Percentiles rank a stretch among this genome's conserved stretches.
These are phyloP conservation scores for Drosophila algonquin DNA, from an alignment of 2,888 invertebrate species.

Conservation along the genomic window DNA sequence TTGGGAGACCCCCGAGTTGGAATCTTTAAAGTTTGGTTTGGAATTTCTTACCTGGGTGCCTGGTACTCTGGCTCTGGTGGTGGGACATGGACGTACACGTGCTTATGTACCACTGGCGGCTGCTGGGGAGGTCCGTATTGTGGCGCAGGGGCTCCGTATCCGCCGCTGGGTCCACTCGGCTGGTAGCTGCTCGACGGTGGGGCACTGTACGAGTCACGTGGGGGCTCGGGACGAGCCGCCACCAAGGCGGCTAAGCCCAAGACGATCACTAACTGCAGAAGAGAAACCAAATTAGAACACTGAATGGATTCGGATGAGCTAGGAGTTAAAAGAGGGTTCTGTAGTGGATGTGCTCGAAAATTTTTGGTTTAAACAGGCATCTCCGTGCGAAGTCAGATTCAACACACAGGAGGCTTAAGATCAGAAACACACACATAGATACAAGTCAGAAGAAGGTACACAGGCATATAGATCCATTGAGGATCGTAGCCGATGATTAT, in stretches of 20 bases:
- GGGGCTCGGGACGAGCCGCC: constrained; percentile 82
- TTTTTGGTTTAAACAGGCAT: neutral
- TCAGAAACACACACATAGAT: neutral
- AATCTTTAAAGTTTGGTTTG: no score
- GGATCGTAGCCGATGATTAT: neutral
- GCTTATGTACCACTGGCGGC: constrained; percentile 93
- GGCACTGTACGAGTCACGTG: constrained; percentile 81
- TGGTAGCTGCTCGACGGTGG: constrained; percentile 81
- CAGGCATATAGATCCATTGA: constrained; percentile 1
- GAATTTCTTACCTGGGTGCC: constrained; percentile 86
- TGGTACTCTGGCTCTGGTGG: constrained; percentile 93
- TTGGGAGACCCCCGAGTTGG: no score
- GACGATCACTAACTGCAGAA: constrained; percentile 77
- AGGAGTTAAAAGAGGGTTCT: neutral
- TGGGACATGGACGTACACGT: constrained; percentile 95
- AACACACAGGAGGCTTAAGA: constrained; percentile 5
- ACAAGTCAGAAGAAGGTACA: neutral
- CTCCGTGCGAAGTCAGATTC: constrained; percentile 18
- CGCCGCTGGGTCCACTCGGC: constrained; percentile 84
- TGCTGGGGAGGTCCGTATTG: constrained; percentile 89
- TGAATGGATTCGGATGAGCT: constrained; percentile 19
- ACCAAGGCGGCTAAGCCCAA: constrained; percentile 75
- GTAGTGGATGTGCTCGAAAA: no score
- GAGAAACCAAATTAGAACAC: neutral
- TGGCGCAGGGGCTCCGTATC: constrained; percentile 86